phyloP scores from a whole-genome alignment of 2,888 invertebrate species.

The Lepeophtheirus nordmannii region DNA sequence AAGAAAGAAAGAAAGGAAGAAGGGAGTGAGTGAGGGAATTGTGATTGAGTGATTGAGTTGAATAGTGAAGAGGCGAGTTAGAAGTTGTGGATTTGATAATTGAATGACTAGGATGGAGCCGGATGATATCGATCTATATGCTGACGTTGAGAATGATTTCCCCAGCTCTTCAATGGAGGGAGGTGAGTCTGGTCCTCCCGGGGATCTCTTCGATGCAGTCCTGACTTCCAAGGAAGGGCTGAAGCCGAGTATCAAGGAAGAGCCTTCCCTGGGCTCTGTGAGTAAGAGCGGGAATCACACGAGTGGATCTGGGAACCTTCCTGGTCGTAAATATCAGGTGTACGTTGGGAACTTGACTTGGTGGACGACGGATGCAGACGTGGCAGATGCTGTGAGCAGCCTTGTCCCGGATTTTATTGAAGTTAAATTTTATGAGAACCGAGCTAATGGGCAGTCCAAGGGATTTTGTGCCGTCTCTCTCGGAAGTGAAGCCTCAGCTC shows the following conservation, averaged over 20 bases:
- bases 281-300: slow-evolving; percentile 24
- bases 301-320: slow-evolving; percentile 42
- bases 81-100: not conserved
- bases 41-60: not conserved
- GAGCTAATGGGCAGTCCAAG: slow-evolving; percentile 95
- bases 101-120: not conserved
- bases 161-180: slow-evolving; percentile 33
- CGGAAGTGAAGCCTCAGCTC: slow-evolving; percentile 76
- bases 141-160: slow-evolving; percentile 89
- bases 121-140: slow-evolving; percentile 81
- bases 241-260: slow-evolving; percentile 46
- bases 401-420: slow-evolving; percentile 84
- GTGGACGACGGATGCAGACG: slow-evolving; percentile 97
- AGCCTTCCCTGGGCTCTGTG: slow-evolving; percentile 39
- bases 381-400: slow-evolving; percentile 71
- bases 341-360: slow-evolving; percentile 97
- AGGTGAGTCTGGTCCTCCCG: slow-evolving; percentile 64
- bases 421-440: slow-evolving; percentile 97
- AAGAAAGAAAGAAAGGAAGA: not conserved
- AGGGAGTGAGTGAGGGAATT: not conserved
- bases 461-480: slow-evolving; percentile 92
- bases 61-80: not conserved
- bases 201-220: slow-evolving; percentile 88
- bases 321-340: slow-evolving; percentile 63
- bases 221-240: slow-evolving; percentile 48